A percentile compares a stretch with the other conserved stretches of the same genome.
These are phyloP conservation scores for Lithobates sylvaticus DNA, from an alignment of 2,797 vertebrate genomes.

Conservation along the genomic window DNA sequence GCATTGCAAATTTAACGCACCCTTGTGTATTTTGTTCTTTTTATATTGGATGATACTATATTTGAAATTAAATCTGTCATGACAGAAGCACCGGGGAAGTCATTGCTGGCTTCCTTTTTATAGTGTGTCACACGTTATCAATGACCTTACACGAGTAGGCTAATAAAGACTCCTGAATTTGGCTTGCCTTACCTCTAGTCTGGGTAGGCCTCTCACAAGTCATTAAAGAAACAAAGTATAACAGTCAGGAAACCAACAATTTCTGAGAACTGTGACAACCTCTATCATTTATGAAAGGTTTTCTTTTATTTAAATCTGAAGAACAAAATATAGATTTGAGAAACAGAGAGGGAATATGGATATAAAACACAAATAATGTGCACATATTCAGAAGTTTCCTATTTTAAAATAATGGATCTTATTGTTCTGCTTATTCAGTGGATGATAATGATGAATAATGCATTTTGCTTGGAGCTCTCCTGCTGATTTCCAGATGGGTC, in stretches of 20 bases:
- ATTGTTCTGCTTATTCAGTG: background rate
- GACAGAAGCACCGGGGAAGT: too few relatives aligned
- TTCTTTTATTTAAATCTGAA: background rate
- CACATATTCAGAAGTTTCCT: background rate
- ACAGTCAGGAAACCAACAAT: background rate
- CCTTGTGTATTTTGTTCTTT: too few relatives aligned
- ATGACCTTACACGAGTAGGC: too few relatives aligned
- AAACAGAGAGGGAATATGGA: background rate
- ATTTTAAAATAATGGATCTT: background rate
- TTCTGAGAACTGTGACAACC: background rate
- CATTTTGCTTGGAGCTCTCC: conserved; percentile 9
- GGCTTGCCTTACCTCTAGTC: too few relatives aligned
- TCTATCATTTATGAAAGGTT: background rate
- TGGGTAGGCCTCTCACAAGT: background rate
- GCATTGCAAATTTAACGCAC: too few relatives aligned
- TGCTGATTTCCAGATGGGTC: conserved; percentile 10
- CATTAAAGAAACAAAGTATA: background rate
- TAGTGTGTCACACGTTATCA: too few relatives aligned
- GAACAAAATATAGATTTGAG: background rate
- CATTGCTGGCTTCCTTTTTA: too few relatives aligned
- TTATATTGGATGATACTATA: too few relatives aligned
- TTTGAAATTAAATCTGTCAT: too few relatives aligned
- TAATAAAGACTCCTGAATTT: too few relatives aligned
- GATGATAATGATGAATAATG: background rate
- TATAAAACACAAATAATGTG: background rate